Evolutionary conservation across 2,113 vertebrate species (phyloP).

Genomic region (Pelecanoides urinatrix): DNA sequence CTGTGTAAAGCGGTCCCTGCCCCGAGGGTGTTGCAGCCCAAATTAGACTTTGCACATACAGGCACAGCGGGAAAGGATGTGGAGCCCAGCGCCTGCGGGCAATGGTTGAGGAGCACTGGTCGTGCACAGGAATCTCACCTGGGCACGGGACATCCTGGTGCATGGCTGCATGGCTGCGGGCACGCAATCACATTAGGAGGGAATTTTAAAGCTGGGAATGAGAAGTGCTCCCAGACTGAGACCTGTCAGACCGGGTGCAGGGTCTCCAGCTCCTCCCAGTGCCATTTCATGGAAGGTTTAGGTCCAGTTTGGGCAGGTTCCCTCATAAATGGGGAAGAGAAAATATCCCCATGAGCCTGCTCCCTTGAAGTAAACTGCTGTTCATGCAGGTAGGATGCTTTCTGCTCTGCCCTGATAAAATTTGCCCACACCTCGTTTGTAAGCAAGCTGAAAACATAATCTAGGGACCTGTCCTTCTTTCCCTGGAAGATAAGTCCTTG

Average conservation of each 20-base stretch:
- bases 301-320: neutral
- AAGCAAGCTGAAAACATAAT: neutral
- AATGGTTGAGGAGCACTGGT: accelerated
- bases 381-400: neutral
- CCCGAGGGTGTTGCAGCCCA: neutral
- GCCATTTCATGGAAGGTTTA: neutral
- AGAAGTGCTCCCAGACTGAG: neutral
- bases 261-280: neutral
- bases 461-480: neutral
- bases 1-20: neutral
- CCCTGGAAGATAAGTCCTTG: neutral
- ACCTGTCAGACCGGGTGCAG: neutral
- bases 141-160: neutral
- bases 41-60: neutral
- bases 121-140: neutral
- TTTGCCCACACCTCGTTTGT: neutral
- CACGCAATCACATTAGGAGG: neutral
- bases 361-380: accelerated
- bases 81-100: neutral
- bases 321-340: accelerated
- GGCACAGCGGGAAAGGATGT: neutral
- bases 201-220: neutral
- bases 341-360: neutral
- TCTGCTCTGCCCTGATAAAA: conserved; percentile 8
- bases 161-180: neutral